Conservation (phyloP, 2,113 vertebrate species). For the Scopus umbretta region DNA sequence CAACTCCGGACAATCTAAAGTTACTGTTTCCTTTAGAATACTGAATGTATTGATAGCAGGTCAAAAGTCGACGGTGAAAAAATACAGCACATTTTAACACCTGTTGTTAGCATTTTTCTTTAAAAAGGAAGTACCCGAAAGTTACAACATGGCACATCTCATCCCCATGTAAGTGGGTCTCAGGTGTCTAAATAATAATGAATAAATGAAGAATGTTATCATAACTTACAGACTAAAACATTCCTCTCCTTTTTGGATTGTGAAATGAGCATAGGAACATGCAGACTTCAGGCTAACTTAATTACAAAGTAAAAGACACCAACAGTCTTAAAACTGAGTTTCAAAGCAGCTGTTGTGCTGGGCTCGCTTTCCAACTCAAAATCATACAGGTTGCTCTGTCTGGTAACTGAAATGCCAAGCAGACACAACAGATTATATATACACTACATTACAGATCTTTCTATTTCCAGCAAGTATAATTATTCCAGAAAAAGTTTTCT, state of each 20-base stretch:
- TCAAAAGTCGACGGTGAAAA: background rate
- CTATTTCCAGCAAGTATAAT: background rate
- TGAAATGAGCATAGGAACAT: background rate
- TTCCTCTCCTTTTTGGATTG: fast-evolving
- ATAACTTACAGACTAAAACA: background rate
- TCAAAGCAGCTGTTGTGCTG: background rate
- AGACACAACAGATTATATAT: background rate
- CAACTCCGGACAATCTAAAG: background rate
- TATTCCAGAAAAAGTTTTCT: background rate
- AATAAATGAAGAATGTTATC: background rate
- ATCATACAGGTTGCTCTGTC: background rate
- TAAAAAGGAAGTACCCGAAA: background rate
- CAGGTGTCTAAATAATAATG: background rate
- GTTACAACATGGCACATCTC: background rate
- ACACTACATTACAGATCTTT: background rate
- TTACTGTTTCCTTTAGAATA: background rate
- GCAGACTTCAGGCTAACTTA: background rate
- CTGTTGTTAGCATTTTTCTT: background rate
- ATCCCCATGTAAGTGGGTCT: background rate
- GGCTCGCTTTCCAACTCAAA: background rate
- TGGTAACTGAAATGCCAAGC: background rate
- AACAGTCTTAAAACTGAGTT: background rate
- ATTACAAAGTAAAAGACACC: background rate
- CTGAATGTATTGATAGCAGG: background rate
- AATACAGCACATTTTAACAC: background rate